A percentile compares a stretch with the other conserved stretches of the same genome.
Evolutionary conservation across 1,140 invertebrate genomes (phyloP).

Genomic region (Drosophila ogumai): DNA sequence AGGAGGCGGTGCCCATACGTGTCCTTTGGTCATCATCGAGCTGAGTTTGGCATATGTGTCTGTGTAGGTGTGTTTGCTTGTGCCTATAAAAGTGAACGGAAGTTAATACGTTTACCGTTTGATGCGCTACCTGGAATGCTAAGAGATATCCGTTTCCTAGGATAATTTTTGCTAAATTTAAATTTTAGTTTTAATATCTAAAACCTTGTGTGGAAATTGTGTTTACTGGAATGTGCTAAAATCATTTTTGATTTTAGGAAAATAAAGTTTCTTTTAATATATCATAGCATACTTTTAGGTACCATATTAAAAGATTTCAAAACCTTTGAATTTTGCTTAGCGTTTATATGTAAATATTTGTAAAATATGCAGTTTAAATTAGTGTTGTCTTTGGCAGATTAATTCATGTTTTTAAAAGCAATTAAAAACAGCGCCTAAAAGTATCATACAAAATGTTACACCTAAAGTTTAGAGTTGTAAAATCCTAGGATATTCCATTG

Average conservation of each 20-base stretch:
- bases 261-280: neutral
- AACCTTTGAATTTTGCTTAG: rapidly evolving
- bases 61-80: conserved; percentile 40
- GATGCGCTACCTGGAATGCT: conserved; percentile 10
- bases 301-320: neutral
- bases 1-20: conserved; percentile 35
- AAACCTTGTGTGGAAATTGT: neutral
- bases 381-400: too few relatives aligned
- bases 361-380: neutral
- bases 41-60: conserved; percentile 46
- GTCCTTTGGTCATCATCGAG: conserved; percentile 57
- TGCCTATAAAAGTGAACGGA: conserved; percentile 79
- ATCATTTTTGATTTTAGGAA: neutral
- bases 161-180: neutral
- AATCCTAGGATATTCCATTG: neutral
- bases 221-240: too few relatives aligned
- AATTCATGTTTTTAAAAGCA: neutral
- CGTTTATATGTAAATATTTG: neutral
- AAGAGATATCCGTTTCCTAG: neutral
- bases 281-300: neutral
- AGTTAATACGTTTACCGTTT: conserved; percentile 80
- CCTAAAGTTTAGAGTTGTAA: neutral
- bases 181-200: neutral
- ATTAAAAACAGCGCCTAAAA: neutral
- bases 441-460: neutral